Base-by-base conservation (phyloP, 2,113 vertebrate species). In the Ictidomys tridecemlineatus region DNA sequence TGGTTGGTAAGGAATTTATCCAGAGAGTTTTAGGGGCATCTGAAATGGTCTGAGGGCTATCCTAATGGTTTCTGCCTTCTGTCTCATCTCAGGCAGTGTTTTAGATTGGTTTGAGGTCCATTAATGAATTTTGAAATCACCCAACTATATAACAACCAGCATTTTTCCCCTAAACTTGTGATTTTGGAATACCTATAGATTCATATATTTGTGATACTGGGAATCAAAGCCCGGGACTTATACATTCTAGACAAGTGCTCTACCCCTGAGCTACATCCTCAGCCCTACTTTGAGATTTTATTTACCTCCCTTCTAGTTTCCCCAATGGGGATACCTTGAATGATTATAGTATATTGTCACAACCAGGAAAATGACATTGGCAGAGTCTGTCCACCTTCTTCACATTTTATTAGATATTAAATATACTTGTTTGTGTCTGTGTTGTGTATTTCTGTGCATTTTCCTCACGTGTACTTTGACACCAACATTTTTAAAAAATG, bases 121-220 rank as follows among this genome's bases (percentile, higher is more conserved):
- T 37, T 48, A 58, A 2, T 97, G 89, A 85, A 34, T 24, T 61
- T 3, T 70, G 28, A 51, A 28, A 10, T 88, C 42, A 61, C 51
- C 51, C 14, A n/a, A 58, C 73, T 61, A 4, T 5, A 18, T 79
- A 14, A 61, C 12, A 61, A 4, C 32, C 24, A 73, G 34, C 39
- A 13, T 77, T 94, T 96, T 74, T 86, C 77, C 93, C 45, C 74
- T 84, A 2, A 91, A 48, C 9, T 70, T 65, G 89, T 65, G 4
- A 10, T 70, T 78, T 24, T 70, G 48, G 95, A 34, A 32, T 93
- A 34, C 39, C n/a, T 53, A 7, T 63, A 51, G 53, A 65, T 76
- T 94, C 14, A n/a, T 42, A 17, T 32, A 5, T 65, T 69, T 69
- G 14, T 32, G 67, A 14, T 69, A 16, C 14, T 34, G 14, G 32